phyloP scores from a whole-genome alignment of 1,140 invertebrate genomes.

The Drosophila tsacasi region DNA sequence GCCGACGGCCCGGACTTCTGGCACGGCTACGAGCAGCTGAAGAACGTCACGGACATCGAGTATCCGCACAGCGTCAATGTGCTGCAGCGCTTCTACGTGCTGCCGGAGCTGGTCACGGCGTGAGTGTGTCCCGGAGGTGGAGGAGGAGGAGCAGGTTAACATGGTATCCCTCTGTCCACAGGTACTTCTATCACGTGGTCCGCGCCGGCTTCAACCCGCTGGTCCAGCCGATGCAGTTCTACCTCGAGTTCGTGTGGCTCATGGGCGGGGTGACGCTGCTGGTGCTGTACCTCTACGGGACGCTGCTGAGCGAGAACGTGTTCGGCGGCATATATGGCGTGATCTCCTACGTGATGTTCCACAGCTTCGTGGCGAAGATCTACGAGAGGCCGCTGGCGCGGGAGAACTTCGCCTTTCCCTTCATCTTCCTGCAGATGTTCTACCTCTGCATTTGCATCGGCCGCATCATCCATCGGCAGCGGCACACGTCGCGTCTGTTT shows the following conservation, averaged over 20 bases:
- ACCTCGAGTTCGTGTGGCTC: conserved; percentile 81
- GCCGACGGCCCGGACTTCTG: conserved; percentile 71
- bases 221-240: conserved; percentile 80
- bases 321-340: conserved; percentile 83
- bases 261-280: conserved; percentile 81
- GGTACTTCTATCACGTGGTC: conserved; percentile 76
- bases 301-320: conserved; percentile 77
- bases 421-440: conserved; percentile 83
- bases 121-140: conserved; percentile 33
- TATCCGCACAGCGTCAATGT: conserved; percentile 81
- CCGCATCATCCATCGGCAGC: conserved; percentile 56
- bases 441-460: conserved; percentile 78
- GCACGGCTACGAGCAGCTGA: conserved; percentile 73
- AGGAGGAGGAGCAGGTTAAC: not conserved
- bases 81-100: conserved; percentile 75
- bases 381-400: conserved; percentile 76
- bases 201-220: conserved; percentile 67
- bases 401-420: conserved; percentile 84
- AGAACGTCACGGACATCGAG: conserved; percentile 80
- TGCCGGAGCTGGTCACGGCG: conserved; percentile 79
- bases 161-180: conserved; percentile 3
- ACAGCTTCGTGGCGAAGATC: conserved; percentile 80
- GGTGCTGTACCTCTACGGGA: conserved; percentile 78
- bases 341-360: conserved; percentile 83
- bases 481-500: conserved; percentile 61